These are phyloP conservation scores for Neomorphus geoffroyi DNA, from an alignment of 2,797 vertebrate species.

Conservation along the genomic window DNA sequence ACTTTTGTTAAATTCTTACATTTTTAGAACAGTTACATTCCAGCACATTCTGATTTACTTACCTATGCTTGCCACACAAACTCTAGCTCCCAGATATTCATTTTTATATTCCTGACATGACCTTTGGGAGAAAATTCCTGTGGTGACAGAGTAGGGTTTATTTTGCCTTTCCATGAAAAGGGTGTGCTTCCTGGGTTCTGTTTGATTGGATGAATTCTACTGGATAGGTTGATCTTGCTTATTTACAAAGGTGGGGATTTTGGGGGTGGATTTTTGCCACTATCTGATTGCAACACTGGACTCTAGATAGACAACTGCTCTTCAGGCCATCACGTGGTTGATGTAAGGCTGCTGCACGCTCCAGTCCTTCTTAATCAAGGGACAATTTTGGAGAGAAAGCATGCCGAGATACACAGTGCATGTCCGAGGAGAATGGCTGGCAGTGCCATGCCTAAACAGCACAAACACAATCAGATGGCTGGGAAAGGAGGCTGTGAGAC, in stretches of 20 bases:
- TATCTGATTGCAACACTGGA: not conserved
- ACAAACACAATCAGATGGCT: conserved; percentile 84
- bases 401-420: conserved; percentile 95
- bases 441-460: conserved; percentile 85
- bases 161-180: not conserved
- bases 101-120: not conserved
- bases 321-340: accelerated
- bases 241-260: conserved; percentile 26
- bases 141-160: not conserved
- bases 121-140: not conserved
- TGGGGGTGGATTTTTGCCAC: not conserved
- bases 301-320: not conserved
- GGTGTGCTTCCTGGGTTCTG: conserved; percentile 23
- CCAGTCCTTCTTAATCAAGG: not conserved
- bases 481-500: conserved; percentile 89
- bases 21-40: not conserved
- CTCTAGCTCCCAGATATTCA: not conserved
- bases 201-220: conserved; percentile 38
- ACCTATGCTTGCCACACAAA: not conserved
- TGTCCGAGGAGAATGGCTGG: conserved; percentile 94
- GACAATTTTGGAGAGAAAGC: not conserved
- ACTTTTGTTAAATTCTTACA: not conserved
- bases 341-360: not conserved
- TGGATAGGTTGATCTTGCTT: not conserved
- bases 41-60: not conserved